Evolutionary conservation across 1,140 invertebrate genomes (phyloP).

Genomic region (Ganaspis sp.): DNA sequence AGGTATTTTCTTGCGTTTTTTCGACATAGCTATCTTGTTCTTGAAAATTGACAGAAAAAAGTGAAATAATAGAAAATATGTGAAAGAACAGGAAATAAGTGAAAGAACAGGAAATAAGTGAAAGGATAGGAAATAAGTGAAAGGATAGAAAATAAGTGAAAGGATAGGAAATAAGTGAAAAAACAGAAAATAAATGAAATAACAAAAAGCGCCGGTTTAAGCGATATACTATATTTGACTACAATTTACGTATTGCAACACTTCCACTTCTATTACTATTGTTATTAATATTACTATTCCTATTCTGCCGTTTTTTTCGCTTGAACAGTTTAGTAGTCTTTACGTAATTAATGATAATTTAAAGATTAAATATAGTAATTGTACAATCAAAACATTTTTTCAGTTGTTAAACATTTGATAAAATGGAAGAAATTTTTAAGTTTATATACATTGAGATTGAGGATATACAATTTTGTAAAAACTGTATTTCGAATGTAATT

Average conservation of each 20-base stretch:
- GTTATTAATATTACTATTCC: slow-evolving; percentile 30
- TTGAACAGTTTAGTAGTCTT: not conserved
- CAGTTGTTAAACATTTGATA: too few species aligned
- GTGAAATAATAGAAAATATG: not conserved
- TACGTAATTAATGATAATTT: not conserved
- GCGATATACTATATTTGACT: not conserved
- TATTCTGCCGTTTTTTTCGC: not conserved
- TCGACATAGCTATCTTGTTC: not conserved
- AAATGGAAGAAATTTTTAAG: too few species aligned
- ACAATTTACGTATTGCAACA: not conserved
- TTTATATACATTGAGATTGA: too few species aligned
- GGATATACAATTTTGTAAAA: too few species aligned
- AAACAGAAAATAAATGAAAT: not conserved
- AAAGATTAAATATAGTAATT: not conserved
- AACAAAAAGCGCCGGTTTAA: slow-evolving; percentile 19
- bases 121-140: too few species aligned
- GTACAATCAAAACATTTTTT: not conserved
- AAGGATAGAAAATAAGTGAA: not conserved
- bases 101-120: too few species aligned
- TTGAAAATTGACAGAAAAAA: not conserved
- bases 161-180: not conserved
- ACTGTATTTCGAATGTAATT: too few species aligned
- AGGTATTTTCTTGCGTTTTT: not conserved
- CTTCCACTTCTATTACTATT: slow-evolving; percentile 37
- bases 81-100: too few species aligned